Evolutionary conservation across 2,113 vertebrate genomes (phyloP).

Genomic region (Smithornis capensis): DNA sequence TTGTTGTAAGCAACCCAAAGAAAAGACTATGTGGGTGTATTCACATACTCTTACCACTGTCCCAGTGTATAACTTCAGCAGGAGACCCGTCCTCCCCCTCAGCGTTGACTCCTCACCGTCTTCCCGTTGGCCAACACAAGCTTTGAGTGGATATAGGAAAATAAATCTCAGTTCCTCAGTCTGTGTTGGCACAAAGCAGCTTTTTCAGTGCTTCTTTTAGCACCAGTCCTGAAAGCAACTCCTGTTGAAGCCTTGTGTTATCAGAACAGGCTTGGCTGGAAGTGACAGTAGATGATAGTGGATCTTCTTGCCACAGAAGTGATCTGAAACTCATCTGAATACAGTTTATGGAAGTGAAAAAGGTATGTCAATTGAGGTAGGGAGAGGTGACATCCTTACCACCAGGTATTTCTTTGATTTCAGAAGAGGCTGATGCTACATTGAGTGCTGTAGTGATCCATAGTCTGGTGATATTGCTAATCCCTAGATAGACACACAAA

Average conservation of each 20-base stretch:
- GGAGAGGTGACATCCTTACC: neutral
- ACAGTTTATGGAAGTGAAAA: neutral
- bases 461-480: neutral
- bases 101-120: neutral
- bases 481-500: neutral
- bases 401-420: neutral
- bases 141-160: neutral
- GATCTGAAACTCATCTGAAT: neutral
- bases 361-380: neutral
- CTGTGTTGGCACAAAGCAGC: fast-evolving
- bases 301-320: neutral
- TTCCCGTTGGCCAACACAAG: neutral
- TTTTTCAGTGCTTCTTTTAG: neutral
- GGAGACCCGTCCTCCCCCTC: neutral
- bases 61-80: neutral
- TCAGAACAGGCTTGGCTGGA: neutral
- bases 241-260: neutral
- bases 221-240: neutral
- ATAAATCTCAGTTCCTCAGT: neutral
- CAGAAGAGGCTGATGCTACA: neutral
- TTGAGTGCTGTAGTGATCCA: fast-evolving
- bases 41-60: neutral
- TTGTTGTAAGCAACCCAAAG: neutral
- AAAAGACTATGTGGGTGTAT: neutral
- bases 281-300: neutral